Conservation (phyloP, 1,140 invertebrate species). For the Cydia amplana region DNA sequence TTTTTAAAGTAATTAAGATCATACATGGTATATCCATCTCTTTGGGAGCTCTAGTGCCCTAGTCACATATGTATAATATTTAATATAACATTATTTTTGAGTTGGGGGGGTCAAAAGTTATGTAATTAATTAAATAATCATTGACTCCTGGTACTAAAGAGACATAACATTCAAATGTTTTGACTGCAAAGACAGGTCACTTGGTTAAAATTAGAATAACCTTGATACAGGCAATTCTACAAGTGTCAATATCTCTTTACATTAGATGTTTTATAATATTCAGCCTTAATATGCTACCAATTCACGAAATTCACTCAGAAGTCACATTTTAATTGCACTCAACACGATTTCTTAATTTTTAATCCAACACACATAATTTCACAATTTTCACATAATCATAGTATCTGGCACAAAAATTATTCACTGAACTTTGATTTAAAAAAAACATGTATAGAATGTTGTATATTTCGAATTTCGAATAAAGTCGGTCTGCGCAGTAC, state of each 20-base stretch:
- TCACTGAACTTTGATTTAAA: slow-evolving; percentile 33
- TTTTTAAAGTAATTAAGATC: no score
- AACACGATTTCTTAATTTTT: not conserved
- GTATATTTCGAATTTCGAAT: slow-evolving; percentile 37
- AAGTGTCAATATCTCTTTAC: not conserved
- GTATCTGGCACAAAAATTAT: slow-evolving; percentile 49
- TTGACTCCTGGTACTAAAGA: not conserved
- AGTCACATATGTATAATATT: no score
- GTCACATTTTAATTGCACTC: not conserved
- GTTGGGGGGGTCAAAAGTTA: not conserved
- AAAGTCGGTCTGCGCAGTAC: slow-evolving; percentile 57
- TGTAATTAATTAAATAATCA: not conserved
- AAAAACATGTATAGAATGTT: slow-evolving; percentile 27
- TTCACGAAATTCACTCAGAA: not conserved
- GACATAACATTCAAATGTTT: not conserved
- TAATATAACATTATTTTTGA: not conserved
- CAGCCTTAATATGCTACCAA: not conserved
- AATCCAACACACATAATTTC: not conserved
- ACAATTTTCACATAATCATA: not conserved
- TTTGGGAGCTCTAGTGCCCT: no score
- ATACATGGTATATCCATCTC: no score
- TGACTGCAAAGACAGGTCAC: not conserved
- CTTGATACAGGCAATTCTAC: not conserved
- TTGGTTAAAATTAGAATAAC: slow-evolving; percentile 22
- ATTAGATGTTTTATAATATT: not conserved